phyloP scores from a whole-genome alignment of 2,888 invertebrate species.

The Ennomos erosarius region DNA sequence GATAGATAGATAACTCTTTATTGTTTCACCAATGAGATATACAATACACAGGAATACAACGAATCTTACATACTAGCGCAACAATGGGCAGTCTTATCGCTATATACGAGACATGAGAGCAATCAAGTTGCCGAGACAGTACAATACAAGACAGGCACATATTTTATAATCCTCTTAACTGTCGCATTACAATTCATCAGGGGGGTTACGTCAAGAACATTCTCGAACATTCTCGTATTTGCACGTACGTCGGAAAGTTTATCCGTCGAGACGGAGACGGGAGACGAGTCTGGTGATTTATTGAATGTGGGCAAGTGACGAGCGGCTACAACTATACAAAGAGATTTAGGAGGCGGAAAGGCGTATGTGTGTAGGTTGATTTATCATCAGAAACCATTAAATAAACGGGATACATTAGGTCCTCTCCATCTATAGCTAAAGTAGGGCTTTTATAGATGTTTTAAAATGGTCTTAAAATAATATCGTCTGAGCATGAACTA shows the following conservation, averaged over 20 bases:
- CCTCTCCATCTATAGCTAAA: too few species aligned
- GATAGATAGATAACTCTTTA: too few species aligned
- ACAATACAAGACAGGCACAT: slow-evolving; percentile 31
- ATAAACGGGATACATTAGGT: too few species aligned
- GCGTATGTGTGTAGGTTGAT: slow-evolving; percentile 18
- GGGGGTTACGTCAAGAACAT: slow-evolving; percentile 37
- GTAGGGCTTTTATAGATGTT: too few species aligned
- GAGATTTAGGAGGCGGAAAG: slow-evolving; percentile 10
- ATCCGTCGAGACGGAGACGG: slow-evolving; percentile 45
- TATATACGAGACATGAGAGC: slow-evolving; percentile 4
- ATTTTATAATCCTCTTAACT: slow-evolving; percentile 43
- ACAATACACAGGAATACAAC: too few species aligned
- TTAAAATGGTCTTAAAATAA: too few species aligned
- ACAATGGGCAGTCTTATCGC: too few species aligned
- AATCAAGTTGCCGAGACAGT: slow-evolving; percentile 13
- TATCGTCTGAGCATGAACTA: too few species aligned
- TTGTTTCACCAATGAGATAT: too few species aligned
- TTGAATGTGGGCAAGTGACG: slow-evolving; percentile 42
- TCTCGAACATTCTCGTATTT: slow-evolving; percentile 49
- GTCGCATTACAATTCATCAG: slow-evolving; percentile 52
- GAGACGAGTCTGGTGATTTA: slow-evolving; percentile 54
- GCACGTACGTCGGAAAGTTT: slow-evolving; percentile 56
- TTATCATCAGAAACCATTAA: slow-evolving; percentile 5
- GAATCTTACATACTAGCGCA: too few species aligned
- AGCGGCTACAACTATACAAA: slow-evolving; percentile 25